Evolutionary conservation across 2,113 vertebrate species (phyloP).

Genomic region (Pao palembangensis): DNA sequence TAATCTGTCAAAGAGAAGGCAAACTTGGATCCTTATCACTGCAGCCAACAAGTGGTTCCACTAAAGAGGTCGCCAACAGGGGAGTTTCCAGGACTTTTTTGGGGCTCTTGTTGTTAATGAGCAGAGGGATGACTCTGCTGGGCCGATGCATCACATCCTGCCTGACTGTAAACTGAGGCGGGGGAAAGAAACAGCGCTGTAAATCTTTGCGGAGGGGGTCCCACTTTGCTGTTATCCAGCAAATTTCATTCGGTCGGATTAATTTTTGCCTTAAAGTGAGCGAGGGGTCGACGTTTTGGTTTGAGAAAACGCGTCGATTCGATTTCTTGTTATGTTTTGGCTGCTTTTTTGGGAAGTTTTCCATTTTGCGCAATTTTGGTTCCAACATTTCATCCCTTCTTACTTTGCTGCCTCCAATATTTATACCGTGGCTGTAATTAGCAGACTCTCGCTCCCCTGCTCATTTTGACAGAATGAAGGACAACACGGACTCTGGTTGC

Average conservation of each 20-base stretch:
- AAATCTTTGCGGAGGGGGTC: slow-evolving; percentile 15
- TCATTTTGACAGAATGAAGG: slow-evolving; percentile 61
- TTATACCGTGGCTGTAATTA: slow-evolving; percentile 62
- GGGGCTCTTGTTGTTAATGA: background rate
- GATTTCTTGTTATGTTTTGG: slow-evolving; percentile 68
- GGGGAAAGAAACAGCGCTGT: slow-evolving; percentile 18
- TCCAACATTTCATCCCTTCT: slow-evolving; percentile 26
- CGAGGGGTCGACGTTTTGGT: background rate
- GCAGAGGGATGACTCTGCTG: background rate
- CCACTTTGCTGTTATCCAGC: background rate
- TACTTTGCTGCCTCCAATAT: slow-evolving; percentile 52
- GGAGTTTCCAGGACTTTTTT: background rate
- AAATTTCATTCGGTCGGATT: slow-evolving; percentile 7
- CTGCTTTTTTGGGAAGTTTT: slow-evolving; percentile 29
- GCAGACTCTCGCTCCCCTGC: slow-evolving; percentile 53
- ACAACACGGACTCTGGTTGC: slow-evolving; percentile 63
- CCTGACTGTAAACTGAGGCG: slow-evolving; percentile 45
- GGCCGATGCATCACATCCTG: background rate
- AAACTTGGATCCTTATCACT: background rate
- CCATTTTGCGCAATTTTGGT: slow-evolving; percentile 18
- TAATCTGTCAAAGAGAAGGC: no score
- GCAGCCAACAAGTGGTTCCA: background rate
- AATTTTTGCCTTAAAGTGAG: no score
- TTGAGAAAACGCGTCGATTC: slow-evolving; percentile 74
- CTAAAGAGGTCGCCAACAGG: background rate